These are phyloP conservation scores for Sialis fuliginosa DNA, from an alignment of 2,888 invertebrate genomes.

Conservation along the genomic window DNA sequence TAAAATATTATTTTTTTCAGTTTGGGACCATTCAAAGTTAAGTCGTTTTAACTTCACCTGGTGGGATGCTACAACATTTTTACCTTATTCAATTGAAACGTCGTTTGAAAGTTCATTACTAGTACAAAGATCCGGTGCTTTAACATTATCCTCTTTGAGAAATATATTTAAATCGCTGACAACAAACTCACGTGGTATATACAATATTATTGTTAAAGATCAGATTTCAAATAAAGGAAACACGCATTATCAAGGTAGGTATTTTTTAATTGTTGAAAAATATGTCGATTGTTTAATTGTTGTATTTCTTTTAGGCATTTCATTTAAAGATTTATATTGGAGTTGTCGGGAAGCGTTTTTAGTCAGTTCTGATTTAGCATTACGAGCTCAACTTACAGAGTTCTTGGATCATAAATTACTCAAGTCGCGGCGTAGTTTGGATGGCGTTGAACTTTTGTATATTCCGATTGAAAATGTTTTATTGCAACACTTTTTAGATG, in stretches of 20 bases:
- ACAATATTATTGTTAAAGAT: constrained; percentile 61
- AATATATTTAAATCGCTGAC: constrained; percentile 86
- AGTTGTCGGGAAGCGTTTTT: constrained; percentile 75
- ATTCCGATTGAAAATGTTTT: constrained; percentile 61
- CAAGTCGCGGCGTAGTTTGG: constrained; percentile 56
- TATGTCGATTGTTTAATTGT: neutral
- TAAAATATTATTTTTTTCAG: constrained; percentile 28
- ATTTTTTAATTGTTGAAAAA: neutral
- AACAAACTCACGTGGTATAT: constrained; percentile 71
- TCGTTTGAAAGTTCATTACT: constrained; percentile 70
- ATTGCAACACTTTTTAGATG: constrained; percentile 60
- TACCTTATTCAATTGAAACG: constrained; percentile 69
- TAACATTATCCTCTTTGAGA: constrained; percentile 69
- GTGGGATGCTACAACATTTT: constrained; percentile 78
- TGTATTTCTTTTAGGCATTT: constrained; percentile 42
- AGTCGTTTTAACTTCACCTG: constrained; percentile 78
- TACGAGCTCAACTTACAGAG: constrained; percentile 84
- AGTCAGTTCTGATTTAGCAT: constrained; percentile 80
- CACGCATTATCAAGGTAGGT: constrained; percentile 54
- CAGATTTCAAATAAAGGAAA: constrained; percentile 60
- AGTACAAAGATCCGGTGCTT: constrained; percentile 56
- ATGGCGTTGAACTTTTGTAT: constrained; percentile 64
- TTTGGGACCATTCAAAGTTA: constrained; percentile 78
- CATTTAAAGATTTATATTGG: constrained; percentile 75
- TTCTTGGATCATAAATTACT: constrained; percentile 90